Base-by-base conservation (phyloP, 2,113 vertebrate species). In the Shinisaurus crocodilurus region DNA sequence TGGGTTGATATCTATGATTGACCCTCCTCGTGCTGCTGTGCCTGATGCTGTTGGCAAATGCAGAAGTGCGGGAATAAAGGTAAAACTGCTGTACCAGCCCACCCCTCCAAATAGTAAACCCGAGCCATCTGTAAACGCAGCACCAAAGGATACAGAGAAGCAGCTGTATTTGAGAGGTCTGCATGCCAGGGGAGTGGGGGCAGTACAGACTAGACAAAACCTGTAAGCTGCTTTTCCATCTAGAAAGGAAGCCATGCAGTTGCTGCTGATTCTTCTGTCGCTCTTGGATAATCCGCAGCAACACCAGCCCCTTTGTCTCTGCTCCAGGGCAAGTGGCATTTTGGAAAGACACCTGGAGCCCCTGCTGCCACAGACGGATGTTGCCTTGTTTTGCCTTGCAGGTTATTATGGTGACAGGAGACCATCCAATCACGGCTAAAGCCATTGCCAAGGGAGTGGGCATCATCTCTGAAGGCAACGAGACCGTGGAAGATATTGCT, bases 351-450 rank as follows among this genome's bases (percentile, higher is more conserved):
- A 27, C 20, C 20, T 50, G 34, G 12, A 12, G 40, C 43, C 1
- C 69, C 16, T 25, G 0, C 45, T 79, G 25, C 45, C 8, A 29
- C 10, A 2, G 63, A 54, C n/a, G 57, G 60, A 80, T 40, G 37
- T 70, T 57, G 87, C 72, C 13, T 18, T 2, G 79, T 74, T 88
- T 89, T 92, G 75, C 0, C 10, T 92, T 82, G n/a, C 89, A 98
- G 98, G 98, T 98, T 85, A 98, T 98, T 93, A 98, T 98, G 98
- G 98, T 98, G 89, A 98, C 98, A 0, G 98, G 98, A 87, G 98
- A 98, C 93, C 98, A 98, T 90, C 98, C 98, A 0, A 98, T 98
- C 95, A 98, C 98, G 70, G 98, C 98, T 48, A 98, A 98, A 96
- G 98, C 98, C 74, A 98, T 98, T 86, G 98, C 98, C 87, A 98